phyloP scores from a whole-genome alignment of 1,140 invertebrate genomes.

The Formica selysi region DNA sequence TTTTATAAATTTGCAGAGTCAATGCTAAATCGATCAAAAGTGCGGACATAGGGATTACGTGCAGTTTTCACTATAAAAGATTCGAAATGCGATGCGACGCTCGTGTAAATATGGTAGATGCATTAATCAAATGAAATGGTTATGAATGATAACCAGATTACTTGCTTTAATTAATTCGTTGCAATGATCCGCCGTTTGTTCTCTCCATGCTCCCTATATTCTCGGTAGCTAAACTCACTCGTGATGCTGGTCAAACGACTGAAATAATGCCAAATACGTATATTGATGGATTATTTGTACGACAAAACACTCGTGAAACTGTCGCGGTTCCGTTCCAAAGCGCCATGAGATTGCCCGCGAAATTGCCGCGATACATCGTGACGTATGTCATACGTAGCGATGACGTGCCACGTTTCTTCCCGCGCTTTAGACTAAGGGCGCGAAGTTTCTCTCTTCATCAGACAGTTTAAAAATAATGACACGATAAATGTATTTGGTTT shows the following conservation, averaged over 20 bases:
- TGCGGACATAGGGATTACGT: neutral
- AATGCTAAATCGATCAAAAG: neutral
- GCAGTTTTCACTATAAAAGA: neutral
- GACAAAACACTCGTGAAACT: neutral
- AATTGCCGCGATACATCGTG: neutral
- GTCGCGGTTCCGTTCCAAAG: neutral
- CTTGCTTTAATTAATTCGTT: constrained; percentile 13
- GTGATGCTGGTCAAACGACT: neutral
- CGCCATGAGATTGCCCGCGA: neutral
- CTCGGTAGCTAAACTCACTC: neutral
- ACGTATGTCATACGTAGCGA: neutral
- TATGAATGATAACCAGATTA: neutral
- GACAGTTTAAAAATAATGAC: neutral
- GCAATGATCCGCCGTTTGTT: neutral
- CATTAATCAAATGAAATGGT: neutral
- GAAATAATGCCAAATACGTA: neutral
- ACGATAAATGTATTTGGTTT: neutral
- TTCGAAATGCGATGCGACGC: neutral
- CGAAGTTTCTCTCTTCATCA: too few relatives aligned
- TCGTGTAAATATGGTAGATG: neutral
- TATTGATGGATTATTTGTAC: neutral
- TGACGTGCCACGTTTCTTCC: neutral
- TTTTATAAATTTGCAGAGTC: neutral
- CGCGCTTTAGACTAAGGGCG: neutral
- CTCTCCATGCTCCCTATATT: neutral